These are phyloP conservation scores for Heteromormyrus szaboi DNA, from an alignment of 2,797 vertebrate species.

Conservation along the genomic window DNA sequence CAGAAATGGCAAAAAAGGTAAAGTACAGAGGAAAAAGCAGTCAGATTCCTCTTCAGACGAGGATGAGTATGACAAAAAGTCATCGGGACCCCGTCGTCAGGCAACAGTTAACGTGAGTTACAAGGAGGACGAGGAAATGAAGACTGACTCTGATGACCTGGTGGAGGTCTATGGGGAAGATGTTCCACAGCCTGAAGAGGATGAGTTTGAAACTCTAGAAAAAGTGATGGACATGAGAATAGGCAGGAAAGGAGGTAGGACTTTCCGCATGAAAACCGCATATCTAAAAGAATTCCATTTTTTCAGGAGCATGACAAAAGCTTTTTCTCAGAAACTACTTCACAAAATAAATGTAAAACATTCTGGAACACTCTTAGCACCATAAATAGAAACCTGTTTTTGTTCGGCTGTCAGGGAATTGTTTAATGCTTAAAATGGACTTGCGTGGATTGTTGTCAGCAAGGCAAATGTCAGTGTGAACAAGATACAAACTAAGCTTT, in stretches of 20 bases:
- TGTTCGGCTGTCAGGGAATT: neutral
- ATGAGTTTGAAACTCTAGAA: conserved; percentile 97
- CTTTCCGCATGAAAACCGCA: neutral
- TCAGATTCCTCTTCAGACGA: conserved; percentile 79
- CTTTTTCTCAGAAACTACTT: neutral
- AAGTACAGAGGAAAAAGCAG: conserved; percentile 72
- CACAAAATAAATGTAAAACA: neutral
- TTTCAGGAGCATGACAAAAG: neutral
- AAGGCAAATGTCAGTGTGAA: neutral
- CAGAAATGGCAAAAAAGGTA: conserved; percentile 82
- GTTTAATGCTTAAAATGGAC: neutral
- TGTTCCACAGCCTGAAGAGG: conserved; percentile 88
- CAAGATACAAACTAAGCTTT: neutral
- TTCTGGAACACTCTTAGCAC: neutral
- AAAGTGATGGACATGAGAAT: conserved; percentile 86
- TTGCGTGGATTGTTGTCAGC: neutral
- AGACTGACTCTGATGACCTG: conserved; percentile 95
- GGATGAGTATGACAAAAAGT: conserved; percentile 81
- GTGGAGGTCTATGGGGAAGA: conserved; percentile 94
- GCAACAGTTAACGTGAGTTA: conserved; percentile 96
- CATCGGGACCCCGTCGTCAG: conserved; percentile 75
- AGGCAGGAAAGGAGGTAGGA: conserved; percentile 85
- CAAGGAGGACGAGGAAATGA: conserved; percentile 96
- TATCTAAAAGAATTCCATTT: neutral
- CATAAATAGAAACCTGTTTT: neutral